These are phyloP conservation scores for Heliconius nattereri DNA, from an alignment of 1,140 invertebrate genomes.

Conservation along the genomic window DNA sequence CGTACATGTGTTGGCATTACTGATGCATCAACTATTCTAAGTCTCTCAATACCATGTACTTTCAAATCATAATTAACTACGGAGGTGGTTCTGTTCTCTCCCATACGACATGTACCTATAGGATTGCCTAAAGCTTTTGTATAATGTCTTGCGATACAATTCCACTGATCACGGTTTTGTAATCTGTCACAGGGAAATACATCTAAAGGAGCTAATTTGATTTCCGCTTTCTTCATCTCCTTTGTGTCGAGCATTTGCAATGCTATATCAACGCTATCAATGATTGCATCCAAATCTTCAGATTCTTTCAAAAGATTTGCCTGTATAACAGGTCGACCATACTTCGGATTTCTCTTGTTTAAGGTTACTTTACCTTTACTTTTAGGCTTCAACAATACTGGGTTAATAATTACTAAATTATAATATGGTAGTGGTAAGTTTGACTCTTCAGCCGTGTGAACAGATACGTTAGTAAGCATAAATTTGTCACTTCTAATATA, in stretches of 20 bases:
- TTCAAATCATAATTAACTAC: conserved; percentile 81
- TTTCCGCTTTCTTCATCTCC: conserved; percentile 69
- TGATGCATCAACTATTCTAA: conserved; percentile 80
- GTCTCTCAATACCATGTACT: conserved; percentile 73
- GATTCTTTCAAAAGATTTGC: conserved; percentile 94
- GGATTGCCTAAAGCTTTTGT: conserved; percentile 84
- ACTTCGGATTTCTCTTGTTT: conserved; percentile 89
- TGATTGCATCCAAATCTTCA: conserved; percentile 88
- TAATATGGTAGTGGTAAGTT: conserved; percentile 71
- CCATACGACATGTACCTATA: conserved; percentile 83
- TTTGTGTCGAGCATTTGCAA: conserved; percentile 72
- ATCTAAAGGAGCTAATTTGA: conserved; percentile 73
- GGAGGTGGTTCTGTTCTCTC: conserved; percentile 75
- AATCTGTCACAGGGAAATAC: conserved; percentile 74
- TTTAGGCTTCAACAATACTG: conserved; percentile 90
- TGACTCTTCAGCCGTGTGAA: conserved; percentile 67
- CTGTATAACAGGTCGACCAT: conserved; percentile 93
- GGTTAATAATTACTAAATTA: conserved; percentile 84
- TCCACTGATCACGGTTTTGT: conserved; percentile 82
- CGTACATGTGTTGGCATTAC: conserved; percentile 78
- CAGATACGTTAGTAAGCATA: conserved; percentile 70
- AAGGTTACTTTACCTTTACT: conserved; percentile 90
- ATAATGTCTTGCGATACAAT: conserved; percentile 85
- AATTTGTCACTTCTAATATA: conserved; percentile 75
- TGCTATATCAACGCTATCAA: conserved; percentile 91